Conservation (phyloP, 2,888 invertebrate genomes). For the Drosophila pseudotalamancana region DNA sequence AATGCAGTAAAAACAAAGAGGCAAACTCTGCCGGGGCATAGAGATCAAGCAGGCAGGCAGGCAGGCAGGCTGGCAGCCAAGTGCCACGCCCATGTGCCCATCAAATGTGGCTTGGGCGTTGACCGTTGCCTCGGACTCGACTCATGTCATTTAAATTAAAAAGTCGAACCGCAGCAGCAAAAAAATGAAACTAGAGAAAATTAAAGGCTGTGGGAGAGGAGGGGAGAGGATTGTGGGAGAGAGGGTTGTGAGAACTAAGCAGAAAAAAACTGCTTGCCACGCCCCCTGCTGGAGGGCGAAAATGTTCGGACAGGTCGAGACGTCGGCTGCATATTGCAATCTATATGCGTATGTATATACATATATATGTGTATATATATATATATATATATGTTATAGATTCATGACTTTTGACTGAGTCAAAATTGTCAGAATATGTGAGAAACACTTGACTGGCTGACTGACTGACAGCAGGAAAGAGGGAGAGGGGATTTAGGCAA, state of each 20-base stretch:
- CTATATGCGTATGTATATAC: constrained; percentile 6
- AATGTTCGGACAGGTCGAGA: constrained; percentile 17
- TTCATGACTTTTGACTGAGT: constrained; percentile 70
- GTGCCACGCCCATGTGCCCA: constrained; percentile 66
- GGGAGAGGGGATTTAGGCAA: background rate
- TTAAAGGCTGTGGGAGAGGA: background rate
- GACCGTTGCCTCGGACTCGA: constrained; percentile 25
- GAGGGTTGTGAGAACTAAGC: constrained; percentile 5
- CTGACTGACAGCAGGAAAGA: constrained; percentile 6
- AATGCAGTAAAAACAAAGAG: constrained; percentile 36
- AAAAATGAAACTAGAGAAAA: constrained; percentile 47
- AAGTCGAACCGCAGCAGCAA: constrained; percentile 58
- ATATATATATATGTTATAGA: constrained; percentile 47
- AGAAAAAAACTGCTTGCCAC: constrained; percentile 46
- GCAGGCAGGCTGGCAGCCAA: constrained; percentile 19
- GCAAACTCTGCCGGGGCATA: constrained; percentile 51
- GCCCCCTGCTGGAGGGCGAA: constrained; percentile 28
- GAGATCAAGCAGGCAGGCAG: constrained; percentile 62
- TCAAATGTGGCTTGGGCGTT: constrained; percentile 66
- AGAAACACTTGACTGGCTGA: constrained; percentile 60
- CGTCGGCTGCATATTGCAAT: constrained; percentile 39
- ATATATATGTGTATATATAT: constrained; percentile 24
- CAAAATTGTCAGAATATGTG: constrained; percentile 59
- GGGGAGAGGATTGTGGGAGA: background rate
- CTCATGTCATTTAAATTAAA: constrained; percentile 79